A percentile compares a stretch with the other conserved stretches of the same genome.
phyloP scores from a whole-genome alignment of 2,113 vertebrate species.

The mouse (Mus musculus) region GRCm39 chr7:113958001-113958500 shows the following conservation, averaged over 20 bases:
- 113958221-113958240: slow-evolving; percentile 33
- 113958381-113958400: slow-evolving; percentile 56
- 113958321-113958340: slow-evolving; percentile 60
- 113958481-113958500: slow-evolving; percentile 8
- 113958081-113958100: slow-evolving; percentile 13
- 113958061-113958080: slow-evolving; percentile 35
- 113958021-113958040: slow-evolving; percentile 37
- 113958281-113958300: slow-evolving; percentile 4
- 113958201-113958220: slow-evolving; percentile 34
- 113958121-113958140: slow-evolving; percentile 24
- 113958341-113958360: slow-evolving; percentile 61
- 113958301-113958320: slow-evolving; percentile 52
- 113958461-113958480: slow-evolving; percentile 35
- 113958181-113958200: slow-evolving; percentile 47
- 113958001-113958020: not conserved
- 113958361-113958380: slow-evolving; percentile 50
- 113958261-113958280: slow-evolving; percentile 9
- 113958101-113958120: slow-evolving; percentile 28
- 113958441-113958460: slow-evolving; percentile 45
- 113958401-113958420: not conserved
- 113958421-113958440: slow-evolving; percentile 39
- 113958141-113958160: slow-evolving; percentile 30
- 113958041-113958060: slow-evolving; percentile 31
- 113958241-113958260: slow-evolving; percentile 30
- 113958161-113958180: not conserved